phyloP scores from a whole-genome alignment of 2,888 invertebrate species.

The Suillia variegata region DNA sequence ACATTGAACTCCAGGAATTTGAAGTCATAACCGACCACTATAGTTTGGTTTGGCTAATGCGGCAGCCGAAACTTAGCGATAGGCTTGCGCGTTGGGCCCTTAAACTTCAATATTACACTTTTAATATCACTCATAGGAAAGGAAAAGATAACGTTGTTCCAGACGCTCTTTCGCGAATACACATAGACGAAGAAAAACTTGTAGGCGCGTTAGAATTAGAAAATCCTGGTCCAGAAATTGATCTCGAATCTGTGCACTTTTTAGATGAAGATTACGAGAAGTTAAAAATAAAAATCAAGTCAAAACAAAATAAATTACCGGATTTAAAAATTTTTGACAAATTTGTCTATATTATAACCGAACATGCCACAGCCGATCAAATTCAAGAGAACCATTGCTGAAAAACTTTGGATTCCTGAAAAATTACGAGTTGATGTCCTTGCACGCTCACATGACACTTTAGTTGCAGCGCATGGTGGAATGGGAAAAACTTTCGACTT shows the following conservation, averaged over 20 bases:
- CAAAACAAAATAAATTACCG: too few species aligned
- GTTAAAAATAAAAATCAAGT: too few species aligned
- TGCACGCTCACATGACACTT: neutral
- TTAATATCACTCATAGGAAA: neutral
- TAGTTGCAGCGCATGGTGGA: neutral
- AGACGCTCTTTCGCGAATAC: slow-evolving; percentile 10
- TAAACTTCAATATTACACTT: neutral
- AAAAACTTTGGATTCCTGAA: too few species aligned
- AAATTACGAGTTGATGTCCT: too few species aligned
- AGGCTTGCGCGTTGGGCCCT: neutral
- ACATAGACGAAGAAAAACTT: neutral
- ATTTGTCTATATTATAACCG: too few species aligned
- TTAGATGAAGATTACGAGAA: too few species aligned
- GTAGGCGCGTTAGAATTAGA: neutral
- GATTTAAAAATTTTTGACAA: too few species aligned
- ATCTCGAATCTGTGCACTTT: too few species aligned
- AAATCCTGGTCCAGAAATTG: too few species aligned
- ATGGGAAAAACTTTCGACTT: slow-evolving; percentile 2
- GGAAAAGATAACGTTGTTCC: neutral
- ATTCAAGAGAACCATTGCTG: too few species aligned
- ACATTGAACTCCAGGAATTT: slow-evolving; percentile 14
- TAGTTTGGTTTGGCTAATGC: slow-evolving; percentile 12
- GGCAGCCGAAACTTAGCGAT: neutral
- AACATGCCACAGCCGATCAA: too few species aligned
- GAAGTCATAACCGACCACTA: slow-evolving; percentile 15